Evolutionary conservation across 2,113 vertebrate species (phyloP).

Genomic region (Symphodus melops): DNA sequence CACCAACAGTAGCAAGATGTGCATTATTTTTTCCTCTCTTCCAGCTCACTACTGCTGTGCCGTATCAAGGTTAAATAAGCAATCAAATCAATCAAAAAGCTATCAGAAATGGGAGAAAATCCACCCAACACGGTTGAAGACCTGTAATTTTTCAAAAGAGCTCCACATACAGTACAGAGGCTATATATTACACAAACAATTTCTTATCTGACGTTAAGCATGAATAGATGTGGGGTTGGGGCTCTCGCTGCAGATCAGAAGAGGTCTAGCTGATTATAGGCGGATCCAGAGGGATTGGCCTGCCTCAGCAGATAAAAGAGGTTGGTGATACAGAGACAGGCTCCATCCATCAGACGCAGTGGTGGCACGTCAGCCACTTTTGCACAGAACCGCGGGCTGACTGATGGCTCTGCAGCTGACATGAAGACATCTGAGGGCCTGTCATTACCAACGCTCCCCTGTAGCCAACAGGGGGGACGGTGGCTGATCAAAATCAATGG

Average conservation of each 20-base stretch:
- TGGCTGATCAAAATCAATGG: constrained; percentile 72
- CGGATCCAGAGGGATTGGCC: constrained; percentile 68
- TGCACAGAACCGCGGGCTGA: constrained; percentile 71
- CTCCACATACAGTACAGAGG: constrained; percentile 27
- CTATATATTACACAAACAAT: constrained; percentile 72
- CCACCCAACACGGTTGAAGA: constrained; percentile 40
- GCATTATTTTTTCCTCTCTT: constrained; percentile 41
- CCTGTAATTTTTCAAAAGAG: constrained; percentile 67
- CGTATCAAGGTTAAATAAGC: constrained; percentile 80
- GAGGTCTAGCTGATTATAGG: constrained; percentile 75
- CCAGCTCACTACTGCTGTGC: constrained; percentile 16
- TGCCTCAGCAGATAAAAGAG: constrained; percentile 74
- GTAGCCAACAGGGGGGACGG: constrained; percentile 50
- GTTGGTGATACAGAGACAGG: constrained; percentile 65
- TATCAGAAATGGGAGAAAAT: constrained; percentile 43
- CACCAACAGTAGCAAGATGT: constrained; percentile 48
- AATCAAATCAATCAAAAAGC: constrained; percentile 80
- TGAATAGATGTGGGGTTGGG: constrained; percentile 62
- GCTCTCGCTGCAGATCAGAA: constrained; percentile 64
- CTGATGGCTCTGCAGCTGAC: constrained; percentile 71
- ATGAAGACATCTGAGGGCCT: constrained; percentile 75
- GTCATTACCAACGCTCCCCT: constrained; percentile 62
- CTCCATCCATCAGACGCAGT: constrained; percentile 74
- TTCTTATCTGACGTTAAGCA: constrained; percentile 75
- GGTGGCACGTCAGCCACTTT: constrained; percentile 74